Conservation (phyloP, 23 tunicate genomes). For the Trididemnum miniatum region DNA sequence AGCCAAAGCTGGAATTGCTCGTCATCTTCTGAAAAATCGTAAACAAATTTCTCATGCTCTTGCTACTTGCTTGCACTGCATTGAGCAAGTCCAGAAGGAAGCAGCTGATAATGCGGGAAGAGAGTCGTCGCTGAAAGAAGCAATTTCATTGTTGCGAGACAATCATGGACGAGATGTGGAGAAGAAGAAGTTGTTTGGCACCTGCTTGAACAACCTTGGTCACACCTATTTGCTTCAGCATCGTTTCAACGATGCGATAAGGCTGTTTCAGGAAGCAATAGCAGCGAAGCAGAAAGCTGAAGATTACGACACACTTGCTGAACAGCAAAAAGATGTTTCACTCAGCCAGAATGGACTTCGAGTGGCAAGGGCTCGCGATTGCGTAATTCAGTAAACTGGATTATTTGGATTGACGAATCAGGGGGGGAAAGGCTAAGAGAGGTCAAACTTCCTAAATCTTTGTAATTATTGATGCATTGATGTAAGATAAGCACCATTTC, state of each 20-base stretch:
- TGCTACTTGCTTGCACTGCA: conserved; percentile 11
- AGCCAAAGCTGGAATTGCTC: conserved; percentile 6
- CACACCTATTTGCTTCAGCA: conserved; percentile 10
- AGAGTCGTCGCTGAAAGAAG: conserved; percentile 22
- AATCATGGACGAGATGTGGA: conserved; percentile 13
- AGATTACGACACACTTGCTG: conserved; percentile 24
- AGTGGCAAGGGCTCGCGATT: conserved; percentile 4
- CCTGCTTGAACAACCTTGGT: conserved; percentile 33
- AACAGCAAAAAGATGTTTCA: conserved; percentile 24
- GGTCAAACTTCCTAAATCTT: too few relatives aligned
- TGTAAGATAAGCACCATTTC: too few relatives aligned
- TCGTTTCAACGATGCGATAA: conserved; percentile 16
- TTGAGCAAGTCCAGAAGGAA: conserved; percentile 10
- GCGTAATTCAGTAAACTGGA: background rate
- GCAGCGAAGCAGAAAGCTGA: conserved; percentile 27
- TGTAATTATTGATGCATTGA: too few relatives aligned
- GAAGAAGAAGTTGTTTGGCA: conserved; percentile 17
- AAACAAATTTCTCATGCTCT: background rate
- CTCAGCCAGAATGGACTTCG: background rate
- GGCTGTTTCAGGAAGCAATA: conserved; percentile 18
- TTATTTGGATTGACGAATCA: too few relatives aligned
- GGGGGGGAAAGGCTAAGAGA: too few relatives aligned
- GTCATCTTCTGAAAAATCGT: background rate
- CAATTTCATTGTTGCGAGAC: conserved; percentile 1
- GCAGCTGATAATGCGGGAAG: background rate